Evolutionary conservation across 1,140 invertebrate genomes (phyloP), one percentile per base, ranked within the genome.

Genomic region (Ptiloglossa arizonensis): DNA sequence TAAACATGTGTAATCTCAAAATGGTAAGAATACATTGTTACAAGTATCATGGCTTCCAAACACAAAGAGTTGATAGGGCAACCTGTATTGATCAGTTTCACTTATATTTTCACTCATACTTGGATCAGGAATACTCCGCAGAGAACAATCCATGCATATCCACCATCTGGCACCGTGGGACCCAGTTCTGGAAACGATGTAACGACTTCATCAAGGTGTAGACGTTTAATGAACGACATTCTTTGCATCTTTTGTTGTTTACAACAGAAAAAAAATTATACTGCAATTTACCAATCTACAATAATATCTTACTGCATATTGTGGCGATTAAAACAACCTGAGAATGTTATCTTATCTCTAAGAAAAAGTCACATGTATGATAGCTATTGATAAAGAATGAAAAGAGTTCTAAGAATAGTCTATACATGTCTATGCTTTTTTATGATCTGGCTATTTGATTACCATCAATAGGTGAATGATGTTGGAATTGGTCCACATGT

Each of bases 101-200:
- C 24, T 48, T 22, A 35, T 22, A 32, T 19, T 56, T 59, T 63
- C 1, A 50, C n/a, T 11, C 54, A 70, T 87, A 93, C 93, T 87
- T 95, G 93, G 81, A 95, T 94, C 64, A 95, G 91, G 79, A 93
- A 87, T 29, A 94, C 92, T 27, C 93, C 93, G 35, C 93, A 75
- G n/a, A 95, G 91, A 77, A 95, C 93, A 62, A 95, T 80, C 95
- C 95, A 95, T 3, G 94, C 94, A 81, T 94, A 95, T 22, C 94
- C 94, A 8, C 94, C 94, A 86, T 95, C 94, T 9, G 94, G 94
- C 57, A 94, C 91, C 17, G 92, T 94, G 0, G 95, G 95, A 1
- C 95, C 95, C 56, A 95, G 92, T 90, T 95, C 94, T 27, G 94
- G 94, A 72, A 94, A 93, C 24, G 94, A 94, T 32, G 94, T 92